Percentiles rank a stretch among this genome's conserved stretches.
phyloP scores from a whole-genome alignment of 2,797 vertebrate species.

The Sebastolobus alascanus region DNA sequence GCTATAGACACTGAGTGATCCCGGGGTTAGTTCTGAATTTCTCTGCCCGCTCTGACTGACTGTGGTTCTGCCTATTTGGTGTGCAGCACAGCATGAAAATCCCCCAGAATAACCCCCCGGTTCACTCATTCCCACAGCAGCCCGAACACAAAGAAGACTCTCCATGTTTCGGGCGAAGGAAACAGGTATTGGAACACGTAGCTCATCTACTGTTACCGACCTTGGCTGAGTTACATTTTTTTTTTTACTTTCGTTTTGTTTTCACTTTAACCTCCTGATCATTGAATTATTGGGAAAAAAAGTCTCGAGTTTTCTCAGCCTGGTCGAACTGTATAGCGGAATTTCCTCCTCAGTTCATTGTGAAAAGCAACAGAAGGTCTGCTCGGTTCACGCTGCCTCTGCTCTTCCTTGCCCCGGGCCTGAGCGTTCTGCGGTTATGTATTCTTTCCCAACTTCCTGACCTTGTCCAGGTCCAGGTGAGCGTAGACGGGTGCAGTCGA shows the following conservation, averaged over 20 bases:
- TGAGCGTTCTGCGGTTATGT: constrained; percentile 39
- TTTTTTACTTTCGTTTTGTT: constrained; percentile 55
- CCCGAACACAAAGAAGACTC: constrained; percentile 43
- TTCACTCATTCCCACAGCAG: constrained; percentile 72
- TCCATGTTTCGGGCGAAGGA: constrained; percentile 50
- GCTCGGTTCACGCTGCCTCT: constrained; percentile 61
- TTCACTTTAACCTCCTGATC: constrained; percentile 62
- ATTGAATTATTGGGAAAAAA: constrained; percentile 39
- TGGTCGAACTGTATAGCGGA: constrained; percentile 15
- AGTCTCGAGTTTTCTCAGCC: constrained; percentile 27
- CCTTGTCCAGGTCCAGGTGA: constrained; percentile 75
- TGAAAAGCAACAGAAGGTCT: constrained; percentile 65
- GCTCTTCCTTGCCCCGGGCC: constrained; percentile 59
- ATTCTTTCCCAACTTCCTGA: constrained; percentile 68
- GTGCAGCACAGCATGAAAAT: constrained; percentile 80
- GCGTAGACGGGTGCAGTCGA: constrained; percentile 45
- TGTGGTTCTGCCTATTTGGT: constrained; percentile 78
- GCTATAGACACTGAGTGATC: constrained; percentile 71
- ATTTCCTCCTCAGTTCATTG: constrained; percentile 31
- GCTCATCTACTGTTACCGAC: constrained; percentile 64
- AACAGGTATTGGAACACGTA: constrained; percentile 53
- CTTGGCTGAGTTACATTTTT: constrained; percentile 56
- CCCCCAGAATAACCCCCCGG: constrained; percentile 67
- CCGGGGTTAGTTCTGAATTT: constrained; percentile 72
- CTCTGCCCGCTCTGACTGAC: constrained; percentile 71